Evolutionary conservation across 1,140 invertebrate genomes (phyloP).

Genomic region (Drosophila biarmipes): DNA sequence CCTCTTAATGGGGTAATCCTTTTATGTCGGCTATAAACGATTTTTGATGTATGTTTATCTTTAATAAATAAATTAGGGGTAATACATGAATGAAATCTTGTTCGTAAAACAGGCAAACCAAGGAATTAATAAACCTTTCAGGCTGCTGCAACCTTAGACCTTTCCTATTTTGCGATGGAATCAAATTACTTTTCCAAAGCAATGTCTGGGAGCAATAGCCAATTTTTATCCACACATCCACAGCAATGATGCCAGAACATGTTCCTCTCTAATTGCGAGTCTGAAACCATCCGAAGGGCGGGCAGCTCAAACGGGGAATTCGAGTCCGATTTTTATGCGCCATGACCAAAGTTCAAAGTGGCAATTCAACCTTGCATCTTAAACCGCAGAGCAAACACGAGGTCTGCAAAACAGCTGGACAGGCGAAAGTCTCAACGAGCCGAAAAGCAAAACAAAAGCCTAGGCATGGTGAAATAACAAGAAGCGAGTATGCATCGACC

Average conservation of each 20-base stretch:
- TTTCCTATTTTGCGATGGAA: neutral
- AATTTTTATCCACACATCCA: neutral
- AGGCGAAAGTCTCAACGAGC: conserved; percentile 14
- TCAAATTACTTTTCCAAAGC: neutral
- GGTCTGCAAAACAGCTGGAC: conserved; percentile 28
- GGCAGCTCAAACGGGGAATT: neutral
- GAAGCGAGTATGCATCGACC: conserved; percentile 18
- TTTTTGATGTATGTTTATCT: neutral
- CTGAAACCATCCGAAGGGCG: conserved; percentile 4
- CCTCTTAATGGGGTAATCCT: neutral
- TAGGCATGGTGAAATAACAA: conserved; percentile 1
- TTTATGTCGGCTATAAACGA: neutral
- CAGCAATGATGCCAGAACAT: neutral
- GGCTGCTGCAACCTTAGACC: neutral
- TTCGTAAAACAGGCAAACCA: neutral
- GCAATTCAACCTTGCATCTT: conserved; percentile 27
- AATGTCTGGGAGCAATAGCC: neutral
- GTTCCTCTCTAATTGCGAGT: conserved; percentile 7
- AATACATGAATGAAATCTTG: neutral
- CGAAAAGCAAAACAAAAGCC: conserved; percentile 15
- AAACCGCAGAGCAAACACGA: conserved; percentile 12
- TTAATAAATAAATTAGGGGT: neutral
- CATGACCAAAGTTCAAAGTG: conserved; percentile 65
- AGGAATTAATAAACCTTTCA: neutral
- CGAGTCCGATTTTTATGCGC: conserved; percentile 24